Evolutionary conservation across 2,113 vertebrate genomes (phyloP).

Genomic region (Vicugna pacos): DNA sequence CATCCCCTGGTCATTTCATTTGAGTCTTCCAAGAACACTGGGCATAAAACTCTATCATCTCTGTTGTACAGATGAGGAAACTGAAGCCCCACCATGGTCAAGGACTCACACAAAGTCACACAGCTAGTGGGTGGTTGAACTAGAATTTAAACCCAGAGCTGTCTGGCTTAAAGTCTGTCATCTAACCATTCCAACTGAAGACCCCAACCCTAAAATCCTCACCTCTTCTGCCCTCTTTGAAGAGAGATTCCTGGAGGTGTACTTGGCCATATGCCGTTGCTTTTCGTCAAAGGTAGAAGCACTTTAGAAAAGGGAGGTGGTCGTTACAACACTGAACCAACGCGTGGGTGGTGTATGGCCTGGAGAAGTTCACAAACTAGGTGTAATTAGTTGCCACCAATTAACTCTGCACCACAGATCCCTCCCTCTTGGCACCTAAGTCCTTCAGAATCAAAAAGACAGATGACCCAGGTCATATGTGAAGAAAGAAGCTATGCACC

Average conservation of each 20-base stretch:
- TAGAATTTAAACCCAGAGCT: neutral
- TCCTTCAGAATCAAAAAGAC: slow-evolving; percentile 51
- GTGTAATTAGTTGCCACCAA: slow-evolving; percentile 84
- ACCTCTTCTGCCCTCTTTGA: rapidly evolving
- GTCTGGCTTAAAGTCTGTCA: too few species aligned
- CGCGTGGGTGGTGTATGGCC: slow-evolving; percentile 77
- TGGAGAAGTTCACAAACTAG: slow-evolving; percentile 80
- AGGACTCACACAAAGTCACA: neutral
- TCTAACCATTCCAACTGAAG: neutral
- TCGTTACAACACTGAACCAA: slow-evolving; percentile 77
- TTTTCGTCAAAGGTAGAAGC: slow-evolving; percentile 47
- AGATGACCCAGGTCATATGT: neutral
- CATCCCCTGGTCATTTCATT: neutral
- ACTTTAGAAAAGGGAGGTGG: slow-evolving; percentile 69
- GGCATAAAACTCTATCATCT: too few species aligned
- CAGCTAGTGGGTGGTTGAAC: neutral
- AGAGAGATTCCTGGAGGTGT: rapidly evolving
- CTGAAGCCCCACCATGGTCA: neutral
- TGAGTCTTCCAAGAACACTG: neutral
- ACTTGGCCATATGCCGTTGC: neutral
- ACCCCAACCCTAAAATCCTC: neutral
- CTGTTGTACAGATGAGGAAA: neutral
- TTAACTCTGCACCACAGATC: slow-evolving; percentile 79
- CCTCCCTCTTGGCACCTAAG: slow-evolving; percentile 31
- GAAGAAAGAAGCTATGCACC: neutral